Conservation (phyloP, 2,888 invertebrate species). For the Adineta ricciae region DNA sequence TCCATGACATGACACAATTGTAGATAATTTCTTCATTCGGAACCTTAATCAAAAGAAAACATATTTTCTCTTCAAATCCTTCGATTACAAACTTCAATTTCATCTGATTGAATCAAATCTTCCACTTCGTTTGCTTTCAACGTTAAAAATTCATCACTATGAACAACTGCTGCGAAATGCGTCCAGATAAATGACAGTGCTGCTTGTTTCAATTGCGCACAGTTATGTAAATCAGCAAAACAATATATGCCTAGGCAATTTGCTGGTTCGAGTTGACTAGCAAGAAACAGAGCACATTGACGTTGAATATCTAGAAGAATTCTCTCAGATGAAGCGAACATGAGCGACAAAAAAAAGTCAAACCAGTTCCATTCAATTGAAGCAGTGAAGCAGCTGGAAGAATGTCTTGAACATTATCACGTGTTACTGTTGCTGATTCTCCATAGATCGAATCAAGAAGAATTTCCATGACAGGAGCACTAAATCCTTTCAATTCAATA, state of each 20-base stretch:
- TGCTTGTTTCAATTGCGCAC: constrained; percentile 40
- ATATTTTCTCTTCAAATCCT: background rate
- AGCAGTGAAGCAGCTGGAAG: constrained; percentile 49
- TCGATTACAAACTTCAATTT: constrained; percentile 42
- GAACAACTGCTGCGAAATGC: constrained; percentile 35
- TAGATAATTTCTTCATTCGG: constrained; percentile 46
- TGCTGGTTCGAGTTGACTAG: constrained; percentile 45
- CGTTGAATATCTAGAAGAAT: constrained; percentile 45
- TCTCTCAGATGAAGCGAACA: too few relatives aligned
- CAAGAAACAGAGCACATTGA: constrained; percentile 47
- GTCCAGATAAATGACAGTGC: background rate
- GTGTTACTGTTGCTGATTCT: constrained; percentile 45
- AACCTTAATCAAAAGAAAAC: constrained; percentile 37
- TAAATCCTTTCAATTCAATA: constrained; percentile 45
- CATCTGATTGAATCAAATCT: constrained; percentile 43
- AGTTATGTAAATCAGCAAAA: constrained; percentile 48
- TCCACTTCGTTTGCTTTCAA: constrained; percentile 43
- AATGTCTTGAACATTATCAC: constrained; percentile 48
- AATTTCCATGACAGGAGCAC: constrained; percentile 44
- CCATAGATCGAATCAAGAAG: constrained; percentile 48
- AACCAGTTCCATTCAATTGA: constrained; percentile 43
- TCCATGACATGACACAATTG: constrained; percentile 45
- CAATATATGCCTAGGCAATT: constrained; percentile 48
- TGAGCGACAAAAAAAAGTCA: background rate
- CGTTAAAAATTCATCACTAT: constrained; percentile 44